Conservation (phyloP, 2,113 vertebrate genomes). For the Mus musculus region GRCm39 chr2:146418501-146419000, state of each 20-base stretch:
- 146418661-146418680: neutral
- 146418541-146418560: constrained; percentile 5
- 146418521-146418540: neutral
- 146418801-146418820: neutral
- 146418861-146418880: neutral
- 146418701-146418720: neutral
- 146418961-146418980: neutral
- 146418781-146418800: neutral
- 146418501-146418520: neutral
- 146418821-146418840: neutral
- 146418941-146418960: neutral
- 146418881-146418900: neutral
- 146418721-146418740: neutral
- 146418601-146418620: neutral
- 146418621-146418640: neutral
- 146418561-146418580: neutral
- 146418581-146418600: neutral
- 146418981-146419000: neutral
- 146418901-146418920: neutral
- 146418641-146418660: neutral
- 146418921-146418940: neutral
- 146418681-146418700: no score
- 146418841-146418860: neutral
- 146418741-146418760: neutral
- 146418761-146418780: neutral